Conservation (phyloP, 1,140 invertebrate genomes). For the Ylistrum balloti region DNA sequence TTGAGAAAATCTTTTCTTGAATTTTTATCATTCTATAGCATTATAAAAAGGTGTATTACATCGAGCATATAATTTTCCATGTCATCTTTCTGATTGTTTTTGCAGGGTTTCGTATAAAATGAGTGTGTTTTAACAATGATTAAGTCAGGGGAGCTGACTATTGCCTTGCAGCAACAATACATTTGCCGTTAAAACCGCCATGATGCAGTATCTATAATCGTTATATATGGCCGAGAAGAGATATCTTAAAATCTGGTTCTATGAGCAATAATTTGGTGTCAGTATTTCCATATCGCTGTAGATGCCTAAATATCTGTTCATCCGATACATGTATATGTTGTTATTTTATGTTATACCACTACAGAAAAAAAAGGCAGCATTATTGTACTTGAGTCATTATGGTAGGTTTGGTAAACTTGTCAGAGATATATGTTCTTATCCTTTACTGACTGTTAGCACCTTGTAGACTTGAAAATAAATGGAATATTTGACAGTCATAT, state of each 20-base stretch:
- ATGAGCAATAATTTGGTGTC: background rate
- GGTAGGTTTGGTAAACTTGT: too few relatives aligned
- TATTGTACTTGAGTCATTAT: too few relatives aligned
- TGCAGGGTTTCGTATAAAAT: background rate
- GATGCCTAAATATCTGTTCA: too few relatives aligned
- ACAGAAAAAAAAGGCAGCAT: too few relatives aligned
- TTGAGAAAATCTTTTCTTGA: background rate
- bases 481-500: too few relatives aligned
- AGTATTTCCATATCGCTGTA: background rate
- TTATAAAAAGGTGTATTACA: background rate
- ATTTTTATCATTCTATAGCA: background rate
- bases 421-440: too few relatives aligned
- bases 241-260: background rate
- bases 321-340: too few relatives aligned
- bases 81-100: background rate
- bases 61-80: background rate
- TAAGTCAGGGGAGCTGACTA: background rate
- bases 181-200: background rate
- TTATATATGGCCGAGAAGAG: background rate
- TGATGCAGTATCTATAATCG: background rate
- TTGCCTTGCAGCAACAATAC: background rate
- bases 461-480: too few relatives aligned
- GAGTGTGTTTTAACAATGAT: background rate
- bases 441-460: too few relatives aligned
- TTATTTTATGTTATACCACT: too few relatives aligned